Percentiles rank a stretch among this genome's conserved stretches.
phyloP scores from a whole-genome alignment of 2,888 invertebrate species.

The Platynereis dumerilii region DNA sequence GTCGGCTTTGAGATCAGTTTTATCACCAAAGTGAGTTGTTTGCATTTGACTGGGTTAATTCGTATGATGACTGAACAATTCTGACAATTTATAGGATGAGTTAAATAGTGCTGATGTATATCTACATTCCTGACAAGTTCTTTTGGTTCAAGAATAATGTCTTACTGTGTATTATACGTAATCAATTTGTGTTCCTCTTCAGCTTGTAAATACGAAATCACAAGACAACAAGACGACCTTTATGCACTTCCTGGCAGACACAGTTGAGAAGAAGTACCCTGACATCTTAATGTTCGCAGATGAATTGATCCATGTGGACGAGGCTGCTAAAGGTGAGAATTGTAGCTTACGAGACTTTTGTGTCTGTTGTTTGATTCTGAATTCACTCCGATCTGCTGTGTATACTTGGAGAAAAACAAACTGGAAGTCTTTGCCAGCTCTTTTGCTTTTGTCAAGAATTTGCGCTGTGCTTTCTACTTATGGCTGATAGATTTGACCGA shows the following conservation, averaged over 20 bases:
- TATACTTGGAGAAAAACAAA: not conserved
- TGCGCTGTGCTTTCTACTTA: no score
- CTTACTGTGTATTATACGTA: no score
- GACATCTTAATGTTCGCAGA: constrained; percentile 83
- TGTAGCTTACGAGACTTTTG: no score
- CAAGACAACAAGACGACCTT: constrained; percentile 90
- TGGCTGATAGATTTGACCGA: no score
- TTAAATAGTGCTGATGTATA: no score
- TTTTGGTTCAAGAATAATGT: no score
- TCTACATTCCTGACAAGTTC: no score
- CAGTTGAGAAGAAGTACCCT: constrained; percentile 86
- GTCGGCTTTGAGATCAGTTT: constrained; percentile 97
- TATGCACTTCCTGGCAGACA: constrained; percentile 88
- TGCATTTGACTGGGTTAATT: no score
- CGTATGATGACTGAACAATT: no score
- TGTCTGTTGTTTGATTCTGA: not conserved
- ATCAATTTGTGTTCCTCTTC: no score
- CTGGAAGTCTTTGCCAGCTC: not conserved
- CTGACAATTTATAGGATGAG: no score
- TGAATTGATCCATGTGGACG: constrained; percentile 88
- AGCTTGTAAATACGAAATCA: constrained; percentile 75
- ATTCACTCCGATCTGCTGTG: not conserved
- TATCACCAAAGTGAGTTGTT: constrained; percentile 81
- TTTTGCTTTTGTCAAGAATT: not conserved
- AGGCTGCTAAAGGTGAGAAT: constrained; percentile 71